Percentiles rank a stretch among this genome's conserved stretches.
These are phyloP conservation scores for Caenorhabditis sp. DNA, from an alignment of 2,888 invertebrate genomes.

Conservation along the genomic window DNA sequence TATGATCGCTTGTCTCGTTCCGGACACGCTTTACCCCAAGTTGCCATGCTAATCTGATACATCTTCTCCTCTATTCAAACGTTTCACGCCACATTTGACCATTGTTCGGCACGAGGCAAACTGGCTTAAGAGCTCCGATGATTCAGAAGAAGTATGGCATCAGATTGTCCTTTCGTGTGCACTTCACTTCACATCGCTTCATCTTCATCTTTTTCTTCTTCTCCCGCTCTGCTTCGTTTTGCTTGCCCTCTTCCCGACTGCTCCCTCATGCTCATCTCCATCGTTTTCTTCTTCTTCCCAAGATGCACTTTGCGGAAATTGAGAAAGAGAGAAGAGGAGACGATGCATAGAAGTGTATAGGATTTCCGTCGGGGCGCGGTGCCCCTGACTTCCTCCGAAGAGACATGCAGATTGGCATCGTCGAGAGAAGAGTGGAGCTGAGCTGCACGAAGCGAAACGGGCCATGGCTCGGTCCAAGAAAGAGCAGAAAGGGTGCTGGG, in stretches of 20 bases:
- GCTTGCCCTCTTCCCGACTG: conserved; percentile 9
- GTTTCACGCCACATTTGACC: conserved; percentile 32
- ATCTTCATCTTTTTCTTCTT: conserved; percentile 30
- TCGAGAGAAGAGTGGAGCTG: conserved; percentile 9
- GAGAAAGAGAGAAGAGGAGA: conserved; percentile 28
- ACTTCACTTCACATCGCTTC: conserved; percentile 49
- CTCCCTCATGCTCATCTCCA: not conserved
- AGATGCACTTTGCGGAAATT: conserved; percentile 46
- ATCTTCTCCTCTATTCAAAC: not conserved
- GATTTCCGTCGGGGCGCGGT: conserved; percentile 49
- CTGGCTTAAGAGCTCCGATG: conserved; percentile 34
- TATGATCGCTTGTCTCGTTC: conserved; percentile 31
- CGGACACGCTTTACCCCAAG: not conserved
- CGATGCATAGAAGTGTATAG: conserved; percentile 35
- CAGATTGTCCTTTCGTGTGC: conserved; percentile 56
- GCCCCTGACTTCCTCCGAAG: conserved; percentile 24
- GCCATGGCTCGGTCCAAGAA: not conserved
- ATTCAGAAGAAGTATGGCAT: conserved; percentile 38
- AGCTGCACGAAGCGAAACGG: not conserved
- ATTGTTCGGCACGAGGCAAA: not conserved
- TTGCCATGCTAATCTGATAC: conserved; percentile 5
- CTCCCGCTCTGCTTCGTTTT: not conserved
- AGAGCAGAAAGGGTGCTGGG: conserved; percentile 1
- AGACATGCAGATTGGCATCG: conserved; percentile 22
- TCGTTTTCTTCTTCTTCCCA: conserved; percentile 27